Evolutionary conservation across 1,140 invertebrate species (phyloP).

Genomic region (Aethina tumida): DNA sequence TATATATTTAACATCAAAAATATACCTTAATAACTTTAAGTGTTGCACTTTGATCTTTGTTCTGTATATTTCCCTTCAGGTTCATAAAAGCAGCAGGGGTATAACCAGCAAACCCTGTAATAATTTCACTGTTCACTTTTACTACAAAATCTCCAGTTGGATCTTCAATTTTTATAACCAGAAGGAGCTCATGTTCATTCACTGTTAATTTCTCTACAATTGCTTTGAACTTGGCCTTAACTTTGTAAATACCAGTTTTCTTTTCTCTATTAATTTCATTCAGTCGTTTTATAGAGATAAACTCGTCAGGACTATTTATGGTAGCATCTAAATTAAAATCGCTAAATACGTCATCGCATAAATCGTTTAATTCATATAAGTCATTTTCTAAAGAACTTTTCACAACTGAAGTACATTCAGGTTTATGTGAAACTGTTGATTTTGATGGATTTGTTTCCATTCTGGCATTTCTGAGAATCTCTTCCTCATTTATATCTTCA

Average conservation of each 20-base stretch:
- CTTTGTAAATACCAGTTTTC: slow-evolving; percentile 20
- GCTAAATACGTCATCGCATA: too few species aligned
- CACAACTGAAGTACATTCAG: too few species aligned
- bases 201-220: slow-evolving; percentile 23
- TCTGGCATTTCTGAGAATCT: too few species aligned
- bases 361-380: too few species aligned
- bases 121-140: slow-evolving; percentile 18
- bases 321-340: slow-evolving; percentile 6
- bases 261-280: slow-evolving; percentile 10
- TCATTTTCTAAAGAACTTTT: too few species aligned
- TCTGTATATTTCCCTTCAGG: slow-evolving; percentile 14
- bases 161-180: slow-evolving; percentile 24
- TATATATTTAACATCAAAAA: slow-evolving; percentile 6
- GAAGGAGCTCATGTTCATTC: slow-evolving; percentile 13
- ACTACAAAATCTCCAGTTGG: slow-evolving; percentile 12
- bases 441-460: too few species aligned
- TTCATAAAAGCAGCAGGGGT: slow-evolving; percentile 12
- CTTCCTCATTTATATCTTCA: too few species aligned
- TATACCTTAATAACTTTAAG: slow-evolving; percentile 20
- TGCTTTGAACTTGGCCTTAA: slow-evolving; percentile 25
- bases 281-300: slow-evolving; percentile 10
- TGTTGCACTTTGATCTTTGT: slow-evolving; percentile 15
- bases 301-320: neutral
- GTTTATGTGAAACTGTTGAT: too few species aligned
- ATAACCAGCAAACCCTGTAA: slow-evolving; percentile 15